phyloP scores from a whole-genome alignment of 2,797 vertebrate genomes.

The Anguilla anguilla region DNA sequence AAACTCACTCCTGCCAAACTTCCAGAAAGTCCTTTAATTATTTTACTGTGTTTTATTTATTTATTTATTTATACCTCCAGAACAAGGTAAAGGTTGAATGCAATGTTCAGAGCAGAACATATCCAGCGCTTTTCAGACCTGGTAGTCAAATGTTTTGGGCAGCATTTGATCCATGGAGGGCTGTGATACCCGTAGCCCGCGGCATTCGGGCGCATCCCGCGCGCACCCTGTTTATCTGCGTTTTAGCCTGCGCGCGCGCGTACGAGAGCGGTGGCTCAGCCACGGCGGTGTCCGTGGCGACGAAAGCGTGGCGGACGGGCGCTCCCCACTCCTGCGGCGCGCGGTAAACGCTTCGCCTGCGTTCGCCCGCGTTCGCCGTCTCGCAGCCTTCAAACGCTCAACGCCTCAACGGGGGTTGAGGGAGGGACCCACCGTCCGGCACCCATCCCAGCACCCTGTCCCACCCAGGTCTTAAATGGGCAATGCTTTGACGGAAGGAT shows the following conservation, averaged over 20 bases:
- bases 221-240: too few species aligned
- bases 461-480: not conserved
- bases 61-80: not conserved
- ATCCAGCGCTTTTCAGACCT: not conserved
- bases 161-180: not conserved
- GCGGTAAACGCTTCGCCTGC: too few species aligned
- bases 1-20: not conserved
- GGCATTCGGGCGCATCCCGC: not conserved
- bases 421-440: too few species aligned
- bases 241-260: not conserved
- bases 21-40: not conserved
- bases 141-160: not conserved
- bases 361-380: too few species aligned
- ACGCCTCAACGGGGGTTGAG: too few species aligned
- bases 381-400: too few species aligned
- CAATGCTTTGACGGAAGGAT: not conserved
- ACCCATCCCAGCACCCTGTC: not conserved
- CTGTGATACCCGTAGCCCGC: not conserved
- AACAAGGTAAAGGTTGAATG: not conserved
- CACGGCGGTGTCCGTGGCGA: too few species aligned
- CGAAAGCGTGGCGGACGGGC: too few species aligned
- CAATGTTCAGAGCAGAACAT: not conserved
- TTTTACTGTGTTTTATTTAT: too few species aligned
- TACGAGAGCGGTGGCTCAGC: too few species aligned
- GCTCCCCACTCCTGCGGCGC: too few species aligned